Base-by-base conservation (phyloP, 2,797 vertebrate genomes). In the Poecile montanus region DNA sequence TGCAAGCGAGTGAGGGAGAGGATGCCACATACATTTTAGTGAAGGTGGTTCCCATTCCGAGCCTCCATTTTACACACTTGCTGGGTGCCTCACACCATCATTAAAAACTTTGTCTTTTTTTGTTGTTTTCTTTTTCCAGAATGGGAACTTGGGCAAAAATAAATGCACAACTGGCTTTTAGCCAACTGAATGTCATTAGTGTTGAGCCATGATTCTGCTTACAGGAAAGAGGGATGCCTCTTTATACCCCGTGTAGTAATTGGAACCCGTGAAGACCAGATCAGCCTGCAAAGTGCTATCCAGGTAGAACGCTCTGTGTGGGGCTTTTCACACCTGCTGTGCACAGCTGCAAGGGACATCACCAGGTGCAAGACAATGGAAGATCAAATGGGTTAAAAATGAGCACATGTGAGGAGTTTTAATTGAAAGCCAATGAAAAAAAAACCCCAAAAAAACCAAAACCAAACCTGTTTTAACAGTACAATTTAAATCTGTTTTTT, bases 321-420 rank as follows among this genome's bases (percentile, higher is more conserved):
- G 74, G 76, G 38, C 34, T 95, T 88, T 75, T 38, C 85, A 63
- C 62, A 88, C 63, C 81, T 74, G 60, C 87, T 75, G 77, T 36
- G 81, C 73, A 83, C 73, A 93, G 89, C 51, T 86, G 70, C 78
- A 84, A 91, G 75, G 47, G 73, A 95, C 54, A 88, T 72, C 57
- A 79, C 91, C 79, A 88, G 91, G 88, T 91, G 75, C 60, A 93
- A 91, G 80, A n/a, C 10, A 86, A 88, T 29, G 91, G 63, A 91
- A 91, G 86, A 85, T 78, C 81, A 91, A 57, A 61, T 44, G 36
- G 6, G 5, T 85, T 91, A 91, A 75, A 88, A 91, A 77, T 9
- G 10, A 91, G 47, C 32, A 71, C 17, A 18, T 27, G 45, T 65
- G 60, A 87, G 62, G 58, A 91, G 44, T 76, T 96, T 88, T 72